Percentiles rank a stretch among this genome's conserved stretches.
Evolutionary conservation across 2,113 vertebrate genomes (phyloP).

Genomic region (Ptilonorhynchus violaceus): DNA sequence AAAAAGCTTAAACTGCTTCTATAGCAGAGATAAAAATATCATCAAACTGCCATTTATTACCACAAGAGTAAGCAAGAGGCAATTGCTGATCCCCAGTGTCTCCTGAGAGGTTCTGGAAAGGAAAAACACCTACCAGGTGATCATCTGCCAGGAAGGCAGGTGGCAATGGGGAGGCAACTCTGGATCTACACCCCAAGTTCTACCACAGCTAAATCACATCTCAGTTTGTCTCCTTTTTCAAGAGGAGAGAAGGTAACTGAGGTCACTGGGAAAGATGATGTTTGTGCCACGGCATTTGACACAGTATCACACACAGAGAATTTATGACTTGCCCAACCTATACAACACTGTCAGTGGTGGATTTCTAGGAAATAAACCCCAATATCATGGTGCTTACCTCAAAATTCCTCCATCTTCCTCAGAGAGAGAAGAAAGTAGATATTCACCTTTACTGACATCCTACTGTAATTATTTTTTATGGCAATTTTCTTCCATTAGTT

Average conservation of each 20-base stretch:
- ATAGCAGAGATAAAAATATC: neutral
- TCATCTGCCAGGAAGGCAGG: neutral
- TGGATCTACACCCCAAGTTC: neutral
- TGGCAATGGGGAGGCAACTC: neutral
- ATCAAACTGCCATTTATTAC: neutral
- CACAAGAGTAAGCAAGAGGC: neutral
- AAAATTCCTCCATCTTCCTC: neutral
- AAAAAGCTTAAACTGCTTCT: neutral
- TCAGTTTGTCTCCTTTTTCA: neutral
- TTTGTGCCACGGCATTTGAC: neutral
- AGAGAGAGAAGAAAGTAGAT: neutral
- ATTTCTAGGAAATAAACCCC: neutral
- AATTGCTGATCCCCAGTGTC: neutral
- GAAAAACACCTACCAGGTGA: neutral
- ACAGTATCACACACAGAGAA: neutral
- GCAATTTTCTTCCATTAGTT: constrained; percentile 21
- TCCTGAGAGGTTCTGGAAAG: neutral
- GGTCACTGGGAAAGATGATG: neutral
- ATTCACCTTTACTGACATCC: neutral
- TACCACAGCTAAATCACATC: neutral
- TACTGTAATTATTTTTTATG: constrained; percentile 29
- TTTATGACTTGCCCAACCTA: neutral
- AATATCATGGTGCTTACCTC: neutral
- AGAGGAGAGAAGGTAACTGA: neutral
- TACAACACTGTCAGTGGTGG: neutral